Base-by-base conservation (phyloP, 2,888 invertebrate species). In the Geotrupes spiniger region DNA sequence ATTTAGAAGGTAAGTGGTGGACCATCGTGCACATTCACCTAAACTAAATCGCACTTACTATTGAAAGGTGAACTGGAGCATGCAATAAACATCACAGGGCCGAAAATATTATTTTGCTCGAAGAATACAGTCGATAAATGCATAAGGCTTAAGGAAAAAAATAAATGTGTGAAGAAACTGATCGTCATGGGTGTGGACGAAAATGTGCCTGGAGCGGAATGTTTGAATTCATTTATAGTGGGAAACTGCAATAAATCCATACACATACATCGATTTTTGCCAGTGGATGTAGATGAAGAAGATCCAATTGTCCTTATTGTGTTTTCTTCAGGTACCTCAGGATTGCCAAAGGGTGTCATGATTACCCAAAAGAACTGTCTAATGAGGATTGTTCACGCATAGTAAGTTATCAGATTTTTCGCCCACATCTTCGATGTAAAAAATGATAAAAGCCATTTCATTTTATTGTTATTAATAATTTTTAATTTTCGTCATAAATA, bases 321-420 rank as follows among this genome's bases (percentile, higher is more conserved):
- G 49, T 84, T 80, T 68, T 86, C 85, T 27, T 85, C 85, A 46
- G 86, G 86, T 33, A 87, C 87, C 0, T 80, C 81, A n/a, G 86
- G 86, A 0, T 68, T 84, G 59, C 82, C 84, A 0, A 85, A 85
- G 68, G 83, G 82, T 21, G 83, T 85, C 1, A 74, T 79, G 70
- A 65, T 84, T 37, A 79, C 82, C 2, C 81, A 84, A 64, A 68
- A 74, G 43, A 84, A 84, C 42, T 28, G 63, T 11, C 36, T 28
- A 11, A 41, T 44, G 29, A n/a, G n/a, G n/a, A n/a, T n/a, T n/a
- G n/a, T n/a, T n/a, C n/a, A n/a, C n/a, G n/a, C n/a, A n/a, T n/a
- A n/a, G n/a, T n/a, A n/a, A n/a, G n/a, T n/a, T n/a, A n/a, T n/a
- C n/a, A n/a, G n/a, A n/a, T n/a, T n/a, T n/a, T n/a, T n/a, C n/a